phyloP scores from a whole-genome alignment of 2,888 invertebrate genomes.

The Leptinotarsa rubiginosa region DNA sequence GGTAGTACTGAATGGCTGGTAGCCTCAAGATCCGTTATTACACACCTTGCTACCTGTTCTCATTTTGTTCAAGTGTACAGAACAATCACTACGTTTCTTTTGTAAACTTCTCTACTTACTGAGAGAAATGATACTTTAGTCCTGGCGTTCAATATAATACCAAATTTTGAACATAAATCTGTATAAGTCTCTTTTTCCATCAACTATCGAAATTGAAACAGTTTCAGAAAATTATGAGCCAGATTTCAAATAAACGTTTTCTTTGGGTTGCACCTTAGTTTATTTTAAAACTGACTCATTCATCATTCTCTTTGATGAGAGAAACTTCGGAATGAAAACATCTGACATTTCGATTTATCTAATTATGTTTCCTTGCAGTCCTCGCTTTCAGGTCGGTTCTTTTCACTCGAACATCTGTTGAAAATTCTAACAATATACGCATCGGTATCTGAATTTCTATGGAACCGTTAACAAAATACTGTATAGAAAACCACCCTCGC shows the following conservation, averaged over 20 bases:
- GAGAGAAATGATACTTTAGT: too few species aligned
- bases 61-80: too few species aligned
- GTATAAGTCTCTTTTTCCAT: too few species aligned
- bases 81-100: too few species aligned
- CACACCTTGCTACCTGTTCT: too few species aligned
- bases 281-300: not conserved
- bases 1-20: too few species aligned
- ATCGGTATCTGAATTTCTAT: conserved; percentile 20
- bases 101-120: too few species aligned
- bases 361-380: conserved; percentile 28
- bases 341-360: conserved; percentile 31
- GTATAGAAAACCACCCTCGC: conserved; percentile 16
- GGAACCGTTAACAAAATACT: conserved; percentile 15
- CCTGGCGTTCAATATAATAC: too few species aligned
- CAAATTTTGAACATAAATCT: too few species aligned
- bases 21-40: too few species aligned
- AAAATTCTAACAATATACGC: conserved; percentile 20
- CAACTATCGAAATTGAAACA: not conserved
- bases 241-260: not conserved
- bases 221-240: not conserved
- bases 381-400: conserved; percentile 23
- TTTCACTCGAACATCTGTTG: conserved; percentile 27
- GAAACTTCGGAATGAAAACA: conserved; percentile 28
- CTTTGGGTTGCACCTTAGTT: not conserved
- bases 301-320: conserved; percentile 3